Percentiles rank a stretch among this genome's conserved stretches.
Evolutionary conservation across 2,797 vertebrate genomes (phyloP).

Genomic region (Fistularia tabacaria): DNA sequence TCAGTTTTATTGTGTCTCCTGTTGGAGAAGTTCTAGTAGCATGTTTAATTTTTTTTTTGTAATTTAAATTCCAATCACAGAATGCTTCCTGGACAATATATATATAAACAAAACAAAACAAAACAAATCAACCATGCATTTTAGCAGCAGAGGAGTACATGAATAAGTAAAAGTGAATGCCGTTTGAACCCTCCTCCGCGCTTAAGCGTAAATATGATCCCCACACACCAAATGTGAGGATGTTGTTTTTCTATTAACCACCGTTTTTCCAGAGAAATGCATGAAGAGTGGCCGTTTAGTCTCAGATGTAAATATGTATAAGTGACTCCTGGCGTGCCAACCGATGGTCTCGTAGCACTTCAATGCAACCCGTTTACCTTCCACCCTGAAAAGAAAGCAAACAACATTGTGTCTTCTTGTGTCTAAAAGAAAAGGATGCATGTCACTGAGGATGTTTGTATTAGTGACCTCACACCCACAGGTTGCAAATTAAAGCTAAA

Average conservation of each 20-base stretch:
- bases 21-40: conserved; percentile 55
- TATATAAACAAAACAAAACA: conserved; percentile 5
- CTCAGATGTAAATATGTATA: conserved; percentile 68
- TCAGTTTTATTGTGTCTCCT: conserved; percentile 50
- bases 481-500: too few species aligned
- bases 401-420: conserved; percentile 29
- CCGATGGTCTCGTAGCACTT: conserved; percentile 67
- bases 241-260: conserved; percentile 47
- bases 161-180: conserved; percentile 20
- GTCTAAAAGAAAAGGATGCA: conserved; percentile 34
- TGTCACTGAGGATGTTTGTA: conserved; percentile 22
- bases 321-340: conserved; percentile 69
- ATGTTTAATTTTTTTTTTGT: conserved; percentile 32
- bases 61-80: conserved; percentile 26
- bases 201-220: conserved; percentile 1
- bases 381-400: too few species aligned
- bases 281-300: conserved; percentile 50
- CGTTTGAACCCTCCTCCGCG: conserved; percentile 27
- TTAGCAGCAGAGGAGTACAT: too few species aligned
- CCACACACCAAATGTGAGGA: conserved; percentile 42
- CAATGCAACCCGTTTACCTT: conserved; percentile 68
- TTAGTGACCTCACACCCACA: too few species aligned
- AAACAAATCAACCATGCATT: too few species aligned
- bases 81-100: conserved; percentile 48
- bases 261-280: conserved; percentile 54